Evolutionary conservation across 2,113 vertebrate species (phyloP).

Genomic region (Tonatia bakeri): DNA sequence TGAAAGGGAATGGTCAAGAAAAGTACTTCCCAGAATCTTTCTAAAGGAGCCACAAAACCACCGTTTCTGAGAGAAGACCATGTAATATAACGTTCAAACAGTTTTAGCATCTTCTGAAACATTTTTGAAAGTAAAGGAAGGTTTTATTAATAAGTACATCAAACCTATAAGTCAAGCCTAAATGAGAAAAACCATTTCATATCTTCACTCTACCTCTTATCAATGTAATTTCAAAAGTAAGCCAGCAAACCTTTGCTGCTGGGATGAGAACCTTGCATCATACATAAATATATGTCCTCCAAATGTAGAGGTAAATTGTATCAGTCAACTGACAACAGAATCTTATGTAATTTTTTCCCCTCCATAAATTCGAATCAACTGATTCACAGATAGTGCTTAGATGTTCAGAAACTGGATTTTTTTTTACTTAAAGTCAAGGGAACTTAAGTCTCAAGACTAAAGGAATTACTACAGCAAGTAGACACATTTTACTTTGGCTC

Average conservation of each 20-base stretch:
- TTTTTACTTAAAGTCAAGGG: neutral
- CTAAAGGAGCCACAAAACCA: neutral
- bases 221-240: neutral
- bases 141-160: constrained; percentile 34
- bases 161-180: constrained; percentile 8
- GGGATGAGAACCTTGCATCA: neutral
- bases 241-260: neutral
- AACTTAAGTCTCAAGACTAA: neutral
- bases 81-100: neutral
- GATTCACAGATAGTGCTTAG: neutral
- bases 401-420: neutral
- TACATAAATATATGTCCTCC: neutral
- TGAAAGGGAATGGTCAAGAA: neutral
- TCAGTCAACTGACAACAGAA: neutral
- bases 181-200: neutral
- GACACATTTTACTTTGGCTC: neutral
- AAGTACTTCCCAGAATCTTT: neutral
- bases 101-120: neutral
- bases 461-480: neutral
- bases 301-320: neutral
- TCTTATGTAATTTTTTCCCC: neutral
- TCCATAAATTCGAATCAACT: neutral
- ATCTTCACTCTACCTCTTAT: neutral
- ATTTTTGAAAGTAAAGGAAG: neutral
- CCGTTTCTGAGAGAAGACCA: neutral